Percentiles rank a stretch among this genome's conserved stretches.
Evolutionary conservation across 2,888 invertebrate species (phyloP).

Genomic region (Timema podura): DNA sequence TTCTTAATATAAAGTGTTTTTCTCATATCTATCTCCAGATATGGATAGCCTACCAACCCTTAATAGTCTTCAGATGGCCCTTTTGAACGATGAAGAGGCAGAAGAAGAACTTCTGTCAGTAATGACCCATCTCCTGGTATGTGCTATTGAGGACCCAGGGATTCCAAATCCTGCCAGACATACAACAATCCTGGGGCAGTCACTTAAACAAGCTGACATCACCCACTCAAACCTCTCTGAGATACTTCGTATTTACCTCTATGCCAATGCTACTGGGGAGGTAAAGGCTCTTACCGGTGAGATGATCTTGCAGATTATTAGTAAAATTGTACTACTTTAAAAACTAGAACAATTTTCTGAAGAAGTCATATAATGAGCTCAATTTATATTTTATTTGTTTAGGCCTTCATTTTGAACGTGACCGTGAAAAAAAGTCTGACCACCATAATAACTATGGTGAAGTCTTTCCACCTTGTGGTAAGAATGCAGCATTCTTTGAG

Average conservation of each 20-base stretch:
- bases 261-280: constrained; percentile 84
- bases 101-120: constrained; percentile 85
- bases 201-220: constrained; percentile 82
- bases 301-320: too few species aligned
- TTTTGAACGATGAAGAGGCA: constrained; percentile 74
- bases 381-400: constrained; percentile 1
- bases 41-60: constrained; percentile 83
- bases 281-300: constrained; percentile 70
- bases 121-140: constrained; percentile 82
- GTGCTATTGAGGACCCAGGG: constrained; percentile 91
- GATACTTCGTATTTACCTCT: constrained; percentile 84
- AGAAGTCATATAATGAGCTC: too few species aligned
- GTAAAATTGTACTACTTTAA: too few species aligned
- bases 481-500: constrained; percentile 76
- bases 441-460: constrained; percentile 60
- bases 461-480: constrained; percentile 57
- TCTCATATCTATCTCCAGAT: constrained; percentile 49
- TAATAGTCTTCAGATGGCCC: constrained; percentile 79
- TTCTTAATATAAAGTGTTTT: constrained; percentile 11
- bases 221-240: constrained; percentile 90
- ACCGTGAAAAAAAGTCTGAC: constrained; percentile 76
- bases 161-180: constrained; percentile 86
- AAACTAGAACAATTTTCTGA: too few species aligned
- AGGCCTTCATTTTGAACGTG: constrained; percentile 77
- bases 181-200: constrained; percentile 86